These are phyloP conservation scores for Apolygus lucorum DNA, from an alignment of 1,140 invertebrate species.

Conservation along the genomic window DNA sequence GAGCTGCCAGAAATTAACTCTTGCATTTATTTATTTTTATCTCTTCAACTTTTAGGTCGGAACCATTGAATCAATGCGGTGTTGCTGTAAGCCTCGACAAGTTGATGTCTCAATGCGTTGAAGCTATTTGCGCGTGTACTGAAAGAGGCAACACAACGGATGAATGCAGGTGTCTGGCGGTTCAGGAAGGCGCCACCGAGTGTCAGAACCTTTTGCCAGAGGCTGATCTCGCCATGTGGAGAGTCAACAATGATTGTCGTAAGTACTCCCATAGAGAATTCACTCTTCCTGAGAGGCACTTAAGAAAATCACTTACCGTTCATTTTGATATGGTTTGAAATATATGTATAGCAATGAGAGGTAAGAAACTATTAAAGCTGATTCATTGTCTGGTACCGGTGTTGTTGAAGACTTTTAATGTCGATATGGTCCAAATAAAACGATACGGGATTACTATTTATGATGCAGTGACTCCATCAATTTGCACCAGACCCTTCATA, in stretches of 20 bases:
- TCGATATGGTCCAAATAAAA: no score
- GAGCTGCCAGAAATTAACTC: neutral
- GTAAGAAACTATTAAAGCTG: no score
- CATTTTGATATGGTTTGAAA: no score
- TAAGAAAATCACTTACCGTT: no score
- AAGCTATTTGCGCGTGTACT: constrained; percentile 61
- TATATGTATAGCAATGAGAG: no score
- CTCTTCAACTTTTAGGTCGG: constrained; percentile 21
- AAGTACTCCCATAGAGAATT: no score
- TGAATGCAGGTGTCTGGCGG: constrained; percentile 56
- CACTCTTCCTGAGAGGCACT: no score
- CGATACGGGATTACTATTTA: no score
- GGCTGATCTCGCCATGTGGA: constrained; percentile 58
- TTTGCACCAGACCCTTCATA: no score
- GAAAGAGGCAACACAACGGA: constrained; percentile 39
- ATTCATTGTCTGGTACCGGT: no score
- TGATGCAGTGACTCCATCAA: no score
- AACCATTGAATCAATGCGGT: constrained; percentile 52
- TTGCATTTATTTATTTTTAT: neutral
- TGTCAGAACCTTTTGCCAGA: constrained; percentile 54
- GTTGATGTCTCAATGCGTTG: constrained; percentile 60
- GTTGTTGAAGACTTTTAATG: no score
- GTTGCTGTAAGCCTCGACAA: constrained; percentile 52
- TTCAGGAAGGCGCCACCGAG: constrained; percentile 59
- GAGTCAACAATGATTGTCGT: constrained; percentile 58